Base-by-base conservation (phyloP, 2,113 vertebrate species). In the Mustela nigripes region DNA sequence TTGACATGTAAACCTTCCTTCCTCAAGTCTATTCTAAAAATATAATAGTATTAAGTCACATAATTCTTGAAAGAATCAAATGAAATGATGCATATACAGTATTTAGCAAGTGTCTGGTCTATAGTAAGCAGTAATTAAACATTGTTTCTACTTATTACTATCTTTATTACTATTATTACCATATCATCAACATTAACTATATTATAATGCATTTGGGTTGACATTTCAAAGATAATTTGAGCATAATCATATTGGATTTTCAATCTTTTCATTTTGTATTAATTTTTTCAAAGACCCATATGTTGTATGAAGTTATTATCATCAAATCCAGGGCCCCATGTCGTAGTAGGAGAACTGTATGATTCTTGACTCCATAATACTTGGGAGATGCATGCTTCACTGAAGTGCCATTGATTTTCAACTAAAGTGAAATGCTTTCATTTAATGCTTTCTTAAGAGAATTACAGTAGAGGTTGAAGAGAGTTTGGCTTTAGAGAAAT, bases 331-430 rank as follows among this genome's bases (percentile, higher is more conserved):
- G 81, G 31, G 50, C 31, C 24, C 92, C 91, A 73, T 94, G 87
- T 94, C 95, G 97, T 97, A 97, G 92, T 95, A 97, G 94, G 28
- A 24, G 79, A 98, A 97, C 88, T 89, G 7, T 89, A 92, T 97
- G 97, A 95, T 82, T 99, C 94, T 98, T n/a, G 22, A 95, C 98
- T 98, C 83, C 84, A 71, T 98, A 98, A 98, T 98, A 94, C 98
- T 99, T 98, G 98, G 96, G 95, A 98, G 98, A 98, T 97, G 94
- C 93, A 98, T 98, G 98, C 98, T 98, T 98, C 98, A 97, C 98
- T 99, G 98, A 98, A 98, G 97, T 97, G 94, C 97, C 98, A 99
- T 99, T 98, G 98, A 99, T 99, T 99, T 99, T 98, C 98, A 98
- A 97, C 98, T 98, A 98, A 98, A 99, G 96, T 95, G 94, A 98